phyloP scores from a whole-genome alignment of 2,113 vertebrate genomes.

The Echinops telfairi region DNA sequence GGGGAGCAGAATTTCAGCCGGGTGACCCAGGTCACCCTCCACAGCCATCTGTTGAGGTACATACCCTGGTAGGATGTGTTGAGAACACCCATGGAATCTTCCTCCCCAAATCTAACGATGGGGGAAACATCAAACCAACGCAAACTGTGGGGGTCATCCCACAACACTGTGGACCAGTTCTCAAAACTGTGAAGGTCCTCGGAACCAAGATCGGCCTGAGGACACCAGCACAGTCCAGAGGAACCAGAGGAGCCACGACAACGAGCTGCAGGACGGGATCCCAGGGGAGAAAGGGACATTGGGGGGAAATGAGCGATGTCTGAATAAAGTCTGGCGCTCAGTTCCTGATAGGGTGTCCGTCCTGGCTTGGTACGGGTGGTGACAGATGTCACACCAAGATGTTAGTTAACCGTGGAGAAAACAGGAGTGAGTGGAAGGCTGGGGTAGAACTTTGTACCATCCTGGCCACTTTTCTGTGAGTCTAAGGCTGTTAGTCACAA shows the following conservation, averaged over 20 bases:
- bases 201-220: not conserved
- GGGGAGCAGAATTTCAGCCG: not conserved
- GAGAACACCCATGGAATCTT: not conserved
- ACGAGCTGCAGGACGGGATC: not conserved
- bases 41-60: accelerated
- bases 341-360: not conserved
- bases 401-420: too few species aligned
- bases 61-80: accelerated
- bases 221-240: not conserved
- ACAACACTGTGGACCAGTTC: not conserved
- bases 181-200: not conserved
- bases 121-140: not conserved
- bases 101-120: not conserved
- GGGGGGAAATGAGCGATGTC: not conserved
- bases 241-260: not conserved
- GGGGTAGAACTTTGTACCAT: too few species aligned
- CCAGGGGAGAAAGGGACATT: not conserved
- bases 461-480: not conserved
- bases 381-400: not conserved
- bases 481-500: not conserved
- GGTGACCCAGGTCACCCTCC: not conserved
- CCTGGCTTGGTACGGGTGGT: not conserved
- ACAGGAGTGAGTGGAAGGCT: too few species aligned
- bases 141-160: not conserved
- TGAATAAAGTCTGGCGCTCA: not conserved